A percentile compares a stretch with the other conserved stretches of the same genome.
These are phyloP conservation scores for Siphamia tubifer DNA, from an alignment of 2,113 vertebrate genomes.

Conservation along the genomic window DNA sequence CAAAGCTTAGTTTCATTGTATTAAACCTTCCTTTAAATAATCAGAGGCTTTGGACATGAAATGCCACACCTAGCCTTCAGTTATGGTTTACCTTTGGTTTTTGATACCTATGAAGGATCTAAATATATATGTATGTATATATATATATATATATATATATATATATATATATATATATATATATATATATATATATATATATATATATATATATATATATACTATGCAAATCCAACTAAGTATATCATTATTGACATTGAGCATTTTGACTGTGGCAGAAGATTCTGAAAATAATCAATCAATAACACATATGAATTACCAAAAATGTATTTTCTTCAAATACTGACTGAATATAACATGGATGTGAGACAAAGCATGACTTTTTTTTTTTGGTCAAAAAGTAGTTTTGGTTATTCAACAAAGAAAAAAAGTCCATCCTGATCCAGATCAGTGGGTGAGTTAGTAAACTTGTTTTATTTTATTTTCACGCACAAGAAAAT, in stretches of 20 bases:
- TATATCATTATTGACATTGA: neutral
- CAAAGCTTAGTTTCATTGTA: neutral
- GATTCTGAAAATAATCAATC: neutral
- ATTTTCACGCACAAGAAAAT: too few species aligned
- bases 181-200: too few species aligned
- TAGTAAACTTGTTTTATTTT: too few species aligned
- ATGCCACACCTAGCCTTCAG: slow-evolving; percentile 46
- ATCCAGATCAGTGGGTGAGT: too few species aligned
- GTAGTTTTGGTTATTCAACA: too few species aligned
- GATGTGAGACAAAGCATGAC: neutral
- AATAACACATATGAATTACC: too few species aligned
- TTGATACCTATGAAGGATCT: slow-evolving; percentile 4
- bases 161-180: too few species aligned
- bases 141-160: too few species aligned
- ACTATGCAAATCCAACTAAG: neutral
- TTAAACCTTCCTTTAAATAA: neutral
- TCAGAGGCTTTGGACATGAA: slow-evolving; percentile 23
- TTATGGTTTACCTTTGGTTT: slow-evolving; percentile 38
- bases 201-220: too few species aligned
- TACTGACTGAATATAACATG: neutral
- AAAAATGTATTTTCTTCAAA: neutral
- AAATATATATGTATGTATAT: too few species aligned
- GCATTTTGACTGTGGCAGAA: neutral
- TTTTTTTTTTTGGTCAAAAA: too few species aligned
- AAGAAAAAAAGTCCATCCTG: too few species aligned